Conservation (phyloP, 2,113 vertebrate species). For the Apodemus speciosus region DNA sequence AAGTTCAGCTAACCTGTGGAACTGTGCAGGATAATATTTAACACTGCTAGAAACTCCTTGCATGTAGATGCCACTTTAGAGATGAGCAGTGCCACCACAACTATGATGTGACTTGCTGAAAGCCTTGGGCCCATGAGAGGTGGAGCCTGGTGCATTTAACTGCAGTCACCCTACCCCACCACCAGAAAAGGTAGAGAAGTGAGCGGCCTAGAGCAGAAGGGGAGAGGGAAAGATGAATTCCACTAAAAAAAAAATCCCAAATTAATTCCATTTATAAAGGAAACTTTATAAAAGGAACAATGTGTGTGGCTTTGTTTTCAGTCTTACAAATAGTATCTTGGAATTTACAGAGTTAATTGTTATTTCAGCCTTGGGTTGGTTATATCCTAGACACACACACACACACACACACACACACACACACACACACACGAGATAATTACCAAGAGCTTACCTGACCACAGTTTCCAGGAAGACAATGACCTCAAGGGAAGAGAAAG, state of each 20-base stretch:
- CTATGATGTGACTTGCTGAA: not conserved
- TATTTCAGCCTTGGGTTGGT: constrained; percentile 14
- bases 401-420: not conserved
- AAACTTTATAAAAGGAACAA: not conserved
- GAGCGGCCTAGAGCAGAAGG: not conserved
- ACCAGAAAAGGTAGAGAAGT: not conserved
- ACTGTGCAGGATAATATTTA: not conserved
- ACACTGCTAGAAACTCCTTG: not conserved
- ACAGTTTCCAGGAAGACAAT: constrained; percentile 64
- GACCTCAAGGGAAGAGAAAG: constrained; percentile 52
- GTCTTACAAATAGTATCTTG: not conserved
- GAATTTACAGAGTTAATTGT: constrained; percentile 45
- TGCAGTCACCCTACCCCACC: not conserved
- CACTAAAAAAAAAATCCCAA: not conserved
- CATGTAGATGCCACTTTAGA: not conserved
- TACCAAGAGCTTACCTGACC: constrained; percentile 55
- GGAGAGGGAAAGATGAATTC: not conserved
- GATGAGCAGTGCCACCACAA: not conserved
- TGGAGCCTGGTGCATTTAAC: not conserved
- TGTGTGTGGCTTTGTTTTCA: not conserved
- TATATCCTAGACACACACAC: not conserved
- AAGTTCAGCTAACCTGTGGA: not conserved
- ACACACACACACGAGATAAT: constrained; percentile 34
- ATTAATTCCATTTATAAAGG: not conserved
- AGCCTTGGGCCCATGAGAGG: not conserved